A percentile compares a stretch with the other conserved stretches of the same genome.
Evolutionary conservation across 2,888 invertebrate genomes (phyloP).

Genomic region (Geophilus truncorum): DNA sequence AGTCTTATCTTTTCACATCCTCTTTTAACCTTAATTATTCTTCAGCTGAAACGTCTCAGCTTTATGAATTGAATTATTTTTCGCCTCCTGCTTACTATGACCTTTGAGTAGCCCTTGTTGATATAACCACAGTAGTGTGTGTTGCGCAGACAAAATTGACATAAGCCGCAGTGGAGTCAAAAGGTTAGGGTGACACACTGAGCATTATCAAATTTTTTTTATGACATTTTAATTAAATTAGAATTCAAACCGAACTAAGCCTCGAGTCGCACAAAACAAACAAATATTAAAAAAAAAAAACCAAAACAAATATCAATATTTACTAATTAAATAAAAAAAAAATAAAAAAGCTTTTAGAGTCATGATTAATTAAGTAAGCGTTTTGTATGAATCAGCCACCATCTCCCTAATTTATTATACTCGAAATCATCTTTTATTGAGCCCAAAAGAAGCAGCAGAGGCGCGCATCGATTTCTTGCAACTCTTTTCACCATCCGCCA

Average conservation of each 20-base stretch:
- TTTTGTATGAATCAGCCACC: not conserved
- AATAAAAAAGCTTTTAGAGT: too few species aligned
- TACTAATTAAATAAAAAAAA: too few species aligned
- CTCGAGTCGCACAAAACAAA: not conserved
- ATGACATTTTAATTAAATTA: not conserved
- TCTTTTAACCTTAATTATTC: not conserved
- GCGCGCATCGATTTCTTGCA: not conserved
- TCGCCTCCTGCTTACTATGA: slow-evolving; percentile 1
- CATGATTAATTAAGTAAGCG: too few species aligned
- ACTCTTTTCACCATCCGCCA: slow-evolving; percentile 1
- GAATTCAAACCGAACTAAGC: slow-evolving; percentile 3
- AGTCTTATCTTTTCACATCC: not conserved
- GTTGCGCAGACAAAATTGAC: slow-evolving; percentile 1
- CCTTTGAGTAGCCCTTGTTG: slow-evolving; percentile 15
- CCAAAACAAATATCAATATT: too few species aligned
- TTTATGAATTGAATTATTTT: slow-evolving; percentile 19
- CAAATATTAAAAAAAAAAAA: too few species aligned
- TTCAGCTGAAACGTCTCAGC: not conserved
- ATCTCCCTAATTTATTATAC: not conserved
- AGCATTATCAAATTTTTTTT: slow-evolving; percentile 8
- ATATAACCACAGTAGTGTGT: not conserved
- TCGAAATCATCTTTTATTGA: slow-evolving; percentile 8
- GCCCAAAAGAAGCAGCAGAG: not conserved
- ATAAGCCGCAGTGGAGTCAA: not conserved
- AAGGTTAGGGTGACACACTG: not conserved